phyloP scores from a whole-genome alignment of 2,888 invertebrate genomes.

The Acrobasis repandana region DNA sequence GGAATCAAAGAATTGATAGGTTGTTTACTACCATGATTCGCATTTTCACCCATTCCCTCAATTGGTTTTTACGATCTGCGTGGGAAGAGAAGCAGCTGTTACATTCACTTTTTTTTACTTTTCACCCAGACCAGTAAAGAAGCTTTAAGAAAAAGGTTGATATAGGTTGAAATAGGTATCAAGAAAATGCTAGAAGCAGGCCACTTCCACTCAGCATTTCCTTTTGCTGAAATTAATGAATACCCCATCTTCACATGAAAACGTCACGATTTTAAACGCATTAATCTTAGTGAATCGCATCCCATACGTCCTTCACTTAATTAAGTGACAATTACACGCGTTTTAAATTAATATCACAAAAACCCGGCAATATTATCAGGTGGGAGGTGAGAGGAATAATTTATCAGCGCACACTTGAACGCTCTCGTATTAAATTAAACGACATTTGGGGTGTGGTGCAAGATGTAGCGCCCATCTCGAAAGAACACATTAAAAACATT shows the following conservation, averaged over 20 bases:
- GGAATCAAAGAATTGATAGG: too few species aligned
- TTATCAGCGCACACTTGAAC: constrained; percentile 72
- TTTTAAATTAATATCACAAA: constrained; percentile 70
- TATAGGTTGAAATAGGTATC: too few species aligned
- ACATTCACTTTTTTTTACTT: too few species aligned
- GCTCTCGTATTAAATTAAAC: constrained; percentile 75
- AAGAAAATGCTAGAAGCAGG: too few species aligned
- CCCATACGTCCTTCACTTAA: constrained; percentile 41
- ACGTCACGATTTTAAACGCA: constrained; percentile 22
- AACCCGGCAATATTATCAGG: constrained; percentile 57
- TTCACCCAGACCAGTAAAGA: too few species aligned
- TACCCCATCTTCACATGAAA: background rate
- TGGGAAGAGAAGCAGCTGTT: too few species aligned
- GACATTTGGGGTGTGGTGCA: constrained; percentile 58
- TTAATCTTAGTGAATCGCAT: constrained; percentile 19
- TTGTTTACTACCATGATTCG: too few species aligned
- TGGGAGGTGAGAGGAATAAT: constrained; percentile 52
- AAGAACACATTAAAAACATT: background rate
- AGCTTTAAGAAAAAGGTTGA: too few species aligned
- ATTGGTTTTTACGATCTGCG: too few species aligned
- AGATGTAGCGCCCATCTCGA: constrained; percentile 24
- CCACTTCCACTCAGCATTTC: too few species aligned
- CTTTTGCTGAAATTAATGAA: too few species aligned
- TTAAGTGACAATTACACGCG: constrained; percentile 66
- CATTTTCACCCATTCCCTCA: too few species aligned